Percentiles rank a stretch among this genome's conserved stretches.
phyloP scores from a whole-genome alignment of 2,888 invertebrate species.

The Ditylenchus weischeri region DNA sequence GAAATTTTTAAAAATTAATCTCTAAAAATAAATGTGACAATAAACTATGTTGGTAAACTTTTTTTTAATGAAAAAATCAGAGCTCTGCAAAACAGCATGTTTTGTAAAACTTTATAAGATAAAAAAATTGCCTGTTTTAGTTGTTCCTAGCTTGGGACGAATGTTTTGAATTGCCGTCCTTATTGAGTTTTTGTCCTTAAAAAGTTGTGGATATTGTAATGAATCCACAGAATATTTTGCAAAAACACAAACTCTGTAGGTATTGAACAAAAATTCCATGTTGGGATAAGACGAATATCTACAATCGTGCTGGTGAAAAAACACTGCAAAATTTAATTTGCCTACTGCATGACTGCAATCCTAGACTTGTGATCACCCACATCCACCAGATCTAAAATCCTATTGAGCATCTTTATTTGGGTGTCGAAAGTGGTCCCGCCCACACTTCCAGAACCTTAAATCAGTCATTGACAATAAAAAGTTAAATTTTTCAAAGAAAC shows the following conservation, averaged over 20 bases:
- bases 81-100: too few species aligned
- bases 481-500: background rate
- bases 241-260: constrained; percentile 23
- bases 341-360: constrained; percentile 47
- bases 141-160: constrained; percentile 42
- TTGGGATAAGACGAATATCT: constrained; percentile 27
- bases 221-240: background rate
- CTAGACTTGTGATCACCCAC: constrained; percentile 38
- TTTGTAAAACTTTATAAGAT: too few species aligned
- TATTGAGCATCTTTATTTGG: constrained; percentile 40
- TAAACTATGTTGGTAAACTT: too few species aligned
- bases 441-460: constrained; percentile 40
- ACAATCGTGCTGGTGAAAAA: background rate
- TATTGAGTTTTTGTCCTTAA: constrained; percentile 28
- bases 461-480: constrained; percentile 41
- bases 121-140: constrained; percentile 36
- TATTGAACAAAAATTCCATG: constrained; percentile 41
- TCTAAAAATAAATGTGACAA: too few species aligned
- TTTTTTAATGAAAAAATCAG: too few species aligned
- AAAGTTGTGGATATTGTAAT: constrained; percentile 3
- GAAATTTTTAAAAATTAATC: too few species aligned
- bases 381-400: constrained; percentile 39
- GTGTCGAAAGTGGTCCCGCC: constrained; percentile 45
- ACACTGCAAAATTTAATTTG: background rate
- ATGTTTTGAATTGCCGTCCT: constrained; percentile 29